A percentile compares a stretch with the other conserved stretches of the same genome.
Evolutionary conservation across 92 coral and sea anemone genomes (phyloP).

Genomic region (Phenganax stokvisi): DNA sequence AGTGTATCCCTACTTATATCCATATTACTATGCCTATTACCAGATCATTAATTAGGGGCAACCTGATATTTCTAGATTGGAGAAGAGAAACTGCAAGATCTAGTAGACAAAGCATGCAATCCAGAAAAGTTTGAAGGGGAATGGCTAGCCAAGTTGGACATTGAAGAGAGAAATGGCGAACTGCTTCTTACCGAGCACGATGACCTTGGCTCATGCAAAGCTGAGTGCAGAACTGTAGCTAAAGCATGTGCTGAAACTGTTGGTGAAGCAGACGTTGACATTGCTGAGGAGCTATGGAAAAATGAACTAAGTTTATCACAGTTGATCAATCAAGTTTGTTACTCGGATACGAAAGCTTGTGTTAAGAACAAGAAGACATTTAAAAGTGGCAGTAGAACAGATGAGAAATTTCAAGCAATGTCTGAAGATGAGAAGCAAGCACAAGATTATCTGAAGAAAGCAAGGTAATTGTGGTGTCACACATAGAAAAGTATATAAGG

Average conservation of each 20-base stretch:
- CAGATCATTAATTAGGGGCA: neutral
- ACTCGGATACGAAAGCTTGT: constrained; percentile 77
- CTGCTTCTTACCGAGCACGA: constrained; percentile 63
- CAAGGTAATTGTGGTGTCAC: constrained; percentile 32
- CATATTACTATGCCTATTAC: neutral
- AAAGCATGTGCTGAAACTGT: constrained; percentile 95
- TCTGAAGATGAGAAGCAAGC: constrained; percentile 93
- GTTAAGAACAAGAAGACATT: constrained; percentile 51
- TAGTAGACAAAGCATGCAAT: constrained; percentile 83
- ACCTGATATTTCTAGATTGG: constrained; percentile 52
- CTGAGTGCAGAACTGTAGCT: constrained; percentile 87
- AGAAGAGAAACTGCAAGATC: constrained; percentile 82
- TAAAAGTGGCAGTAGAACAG: constrained; percentile 56
- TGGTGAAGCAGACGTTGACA: constrained; percentile 83
- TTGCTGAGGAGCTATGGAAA: constrained; percentile 94
- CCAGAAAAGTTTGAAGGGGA: constrained; percentile 94
- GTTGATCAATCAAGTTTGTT: constrained; percentile 81
- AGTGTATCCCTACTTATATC: neutral
- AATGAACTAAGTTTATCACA: constrained; percentile 76
- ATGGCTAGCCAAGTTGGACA: constrained; percentile 87
- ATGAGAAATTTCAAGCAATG: constrained; percentile 71
- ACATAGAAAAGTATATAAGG: too few relatives aligned
- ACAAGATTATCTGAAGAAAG: constrained; percentile 77
- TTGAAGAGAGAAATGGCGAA: constrained; percentile 56
- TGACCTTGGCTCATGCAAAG: constrained; percentile 65